Percentiles rank a stretch among this genome's conserved stretches.
Conservation (phyloP, 2,888 invertebrate species). For the Aromia moschata region DNA sequence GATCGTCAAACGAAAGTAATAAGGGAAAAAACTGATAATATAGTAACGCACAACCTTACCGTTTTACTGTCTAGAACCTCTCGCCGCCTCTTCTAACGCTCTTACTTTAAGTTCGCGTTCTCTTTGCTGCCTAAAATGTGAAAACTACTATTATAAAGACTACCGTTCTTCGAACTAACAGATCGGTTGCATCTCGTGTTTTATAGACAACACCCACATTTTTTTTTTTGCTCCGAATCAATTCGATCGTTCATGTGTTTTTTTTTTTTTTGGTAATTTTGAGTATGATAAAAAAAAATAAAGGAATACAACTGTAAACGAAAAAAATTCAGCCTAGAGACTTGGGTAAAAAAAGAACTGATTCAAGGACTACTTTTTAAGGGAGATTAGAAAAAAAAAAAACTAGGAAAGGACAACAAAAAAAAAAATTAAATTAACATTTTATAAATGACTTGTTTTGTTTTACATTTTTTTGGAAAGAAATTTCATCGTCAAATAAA, state of each 20-base stretch:
- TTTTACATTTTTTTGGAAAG: too few relatives aligned
- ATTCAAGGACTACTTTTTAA: constrained; percentile 11
- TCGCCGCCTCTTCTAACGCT: constrained; percentile 85
- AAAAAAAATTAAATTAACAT: too few relatives aligned
- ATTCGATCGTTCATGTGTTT: too few relatives aligned
- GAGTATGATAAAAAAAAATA: too few relatives aligned
- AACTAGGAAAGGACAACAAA: too few relatives aligned
- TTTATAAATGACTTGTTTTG: too few relatives aligned
- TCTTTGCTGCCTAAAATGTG: constrained; percentile 72
- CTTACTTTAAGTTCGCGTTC: constrained; percentile 87
- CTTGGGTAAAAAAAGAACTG: constrained; percentile 24
- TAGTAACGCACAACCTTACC: constrained; percentile 17
- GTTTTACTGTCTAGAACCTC: constrained; percentile 68
- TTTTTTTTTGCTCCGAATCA: too few relatives aligned
- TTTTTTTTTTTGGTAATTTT: too few relatives aligned
- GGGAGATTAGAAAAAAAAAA: neutral
- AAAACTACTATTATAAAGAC: constrained; percentile 50
- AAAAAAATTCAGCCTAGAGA: too few relatives aligned
- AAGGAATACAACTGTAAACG: too few relatives aligned
- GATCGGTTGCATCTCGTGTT: constrained; percentile 17
- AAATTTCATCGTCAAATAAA: constrained; percentile 5
- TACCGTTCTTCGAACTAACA: constrained; percentile 31
- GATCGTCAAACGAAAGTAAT: too few relatives aligned
- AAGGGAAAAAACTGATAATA: constrained; percentile 9
- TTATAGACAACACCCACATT: constrained; percentile 31